These are phyloP conservation scores for Daptonema setosum DNA, from an alignment of 2,888 invertebrate genomes.

Conservation along the genomic window DNA sequence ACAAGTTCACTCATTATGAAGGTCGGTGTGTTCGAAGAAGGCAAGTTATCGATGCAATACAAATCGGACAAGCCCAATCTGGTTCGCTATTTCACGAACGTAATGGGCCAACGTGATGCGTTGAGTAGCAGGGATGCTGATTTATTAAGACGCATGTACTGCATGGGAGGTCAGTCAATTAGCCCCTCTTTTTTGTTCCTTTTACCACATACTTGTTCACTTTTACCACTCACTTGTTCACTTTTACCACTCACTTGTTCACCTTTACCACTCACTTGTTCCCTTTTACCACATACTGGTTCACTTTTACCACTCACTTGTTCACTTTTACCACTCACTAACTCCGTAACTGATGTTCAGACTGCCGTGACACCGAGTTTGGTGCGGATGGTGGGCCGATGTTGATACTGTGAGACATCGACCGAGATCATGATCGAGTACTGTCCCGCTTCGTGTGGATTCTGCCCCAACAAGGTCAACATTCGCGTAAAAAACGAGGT, in stretches of 20 bases:
- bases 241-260: too few relatives aligned
- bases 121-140: not conserved
- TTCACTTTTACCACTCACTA: not conserved
- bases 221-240: too few relatives aligned
- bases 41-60: not conserved
- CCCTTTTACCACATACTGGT: too few relatives aligned
- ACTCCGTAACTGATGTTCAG: not conserved
- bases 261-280: too few relatives aligned
- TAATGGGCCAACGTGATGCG: not conserved
- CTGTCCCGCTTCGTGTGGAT: conserved; percentile 1
- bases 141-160: not conserved
- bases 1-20: too few relatives aligned
- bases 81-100: not conserved
- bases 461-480: not conserved
- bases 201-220: too few relatives aligned
- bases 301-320: too few relatives aligned
- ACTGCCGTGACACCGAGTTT: not conserved
- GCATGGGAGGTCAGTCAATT: not conserved
- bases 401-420: not conserved
- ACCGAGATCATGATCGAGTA: not conserved
- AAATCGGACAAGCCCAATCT: not conserved
- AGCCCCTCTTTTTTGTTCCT: too few relatives aligned
- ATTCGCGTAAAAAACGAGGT: too few relatives aligned
- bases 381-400: conserved; percentile 2
- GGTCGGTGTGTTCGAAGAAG: not conserved